Evolutionary conservation across 2,113 vertebrate species (phyloP), one percentile per base, ranked within the genome.

Genomic region (Protobothrops flavoviridis): DNA sequence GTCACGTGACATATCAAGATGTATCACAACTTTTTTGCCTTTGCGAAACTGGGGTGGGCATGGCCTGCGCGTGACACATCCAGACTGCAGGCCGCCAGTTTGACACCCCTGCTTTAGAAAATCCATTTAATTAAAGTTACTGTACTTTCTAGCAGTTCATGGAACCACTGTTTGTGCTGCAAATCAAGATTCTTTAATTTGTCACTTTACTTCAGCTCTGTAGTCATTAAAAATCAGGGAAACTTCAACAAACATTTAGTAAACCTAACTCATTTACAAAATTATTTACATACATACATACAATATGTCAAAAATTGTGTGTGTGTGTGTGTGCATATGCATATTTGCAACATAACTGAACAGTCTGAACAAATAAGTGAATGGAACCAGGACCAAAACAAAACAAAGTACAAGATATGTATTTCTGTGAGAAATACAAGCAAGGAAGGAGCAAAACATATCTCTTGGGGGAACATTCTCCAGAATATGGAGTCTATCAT

Each of bases 181-280:
- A 91, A 6, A 89, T 45, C 7, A 64, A 86, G 29, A 90, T 50
- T 52, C 74, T 86, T 85, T 48, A 48, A 20, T 90, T 93, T 91
- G 43, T 93, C 93, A 52, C 12, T 55, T 52, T 59, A 92, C 29
- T 2, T 94, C 61, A 89, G 12, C 15, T 13, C 10, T 85, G 92
- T 69, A n/a, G 64, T 1, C n/a, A 89, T 0, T 91, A 48, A 93
- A 95, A 95, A 21, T 61, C 23, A 53, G 3, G 10, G 0, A 50
- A 89, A 88, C 3, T 93, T 95, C 91, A 88, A 91, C n/a, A 12
- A 55, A 64, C 6, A 56, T 69, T 95, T 81, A 95, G 20, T 89
- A 52, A 81, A 92, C 50, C 26, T 29, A 56, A 93, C 56, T 24
- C 29, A 13, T 23, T 2, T 15, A 59, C 5, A 29, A 17, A 52